A percentile compares a stretch with the other conserved stretches of the same genome.
Evolutionary conservation across 2,113 vertebrate species (phyloP).

Genomic region (Paratilapia polleni): DNA sequence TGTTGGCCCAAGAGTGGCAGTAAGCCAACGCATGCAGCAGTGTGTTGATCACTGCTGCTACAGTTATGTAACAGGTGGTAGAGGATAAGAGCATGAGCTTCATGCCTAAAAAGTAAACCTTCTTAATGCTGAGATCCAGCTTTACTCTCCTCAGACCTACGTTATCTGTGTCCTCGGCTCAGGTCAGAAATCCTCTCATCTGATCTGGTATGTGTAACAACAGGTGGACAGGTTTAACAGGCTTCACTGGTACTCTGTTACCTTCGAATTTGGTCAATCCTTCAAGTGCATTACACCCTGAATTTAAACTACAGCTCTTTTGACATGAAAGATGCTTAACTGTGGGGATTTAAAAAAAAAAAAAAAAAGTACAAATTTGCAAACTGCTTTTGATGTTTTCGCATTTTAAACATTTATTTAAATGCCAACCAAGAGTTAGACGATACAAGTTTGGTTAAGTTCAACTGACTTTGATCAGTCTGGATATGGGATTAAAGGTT

Average conservation of each 20-base stretch:
- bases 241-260: not conserved
- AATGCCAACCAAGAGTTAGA: not conserved
- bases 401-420: not conserved
- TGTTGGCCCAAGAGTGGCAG: not conserved
- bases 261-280: not conserved
- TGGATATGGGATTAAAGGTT: not conserved
- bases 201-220: constrained; percentile 10
- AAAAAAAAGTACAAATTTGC: not conserved
- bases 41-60: not conserved
- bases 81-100: not conserved
- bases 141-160: not conserved
- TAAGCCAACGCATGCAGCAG: not conserved
- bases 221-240: constrained; percentile 33
- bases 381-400: not conserved
- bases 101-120: not conserved
- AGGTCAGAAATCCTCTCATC: constrained; percentile 43
- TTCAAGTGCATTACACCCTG: not conserved
- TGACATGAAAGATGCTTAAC: not conserved
- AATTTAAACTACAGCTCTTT: not conserved
- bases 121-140: not conserved
- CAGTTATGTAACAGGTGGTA: not conserved
- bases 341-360: not conserved
- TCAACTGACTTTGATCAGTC: not conserved
- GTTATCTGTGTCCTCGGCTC: constrained; percentile 37
- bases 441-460: not conserved